These are phyloP conservation scores for Prosopocoilus inquinatus DNA, from an alignment of 2,888 invertebrate species.

Conservation along the genomic window DNA sequence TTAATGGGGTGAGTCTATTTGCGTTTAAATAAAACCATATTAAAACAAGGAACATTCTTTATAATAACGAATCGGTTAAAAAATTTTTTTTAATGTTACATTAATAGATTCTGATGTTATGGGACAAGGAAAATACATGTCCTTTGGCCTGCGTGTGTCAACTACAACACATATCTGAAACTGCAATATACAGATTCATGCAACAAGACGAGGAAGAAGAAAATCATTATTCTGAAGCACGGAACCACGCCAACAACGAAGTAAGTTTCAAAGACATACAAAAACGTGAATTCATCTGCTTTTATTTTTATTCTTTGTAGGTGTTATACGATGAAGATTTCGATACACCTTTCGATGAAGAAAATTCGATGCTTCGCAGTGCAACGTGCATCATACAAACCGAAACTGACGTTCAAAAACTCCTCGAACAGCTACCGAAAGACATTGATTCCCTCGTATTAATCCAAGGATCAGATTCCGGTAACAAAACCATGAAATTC, in stretches of 20 bases:
- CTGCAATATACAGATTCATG: conserved; percentile 57
- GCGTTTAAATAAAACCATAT: background rate
- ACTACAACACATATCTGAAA: conserved; percentile 55
- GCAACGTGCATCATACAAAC: conserved; percentile 57
- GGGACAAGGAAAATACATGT: conserved; percentile 48
- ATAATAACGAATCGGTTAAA: background rate
- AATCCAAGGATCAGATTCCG: conserved; percentile 56
- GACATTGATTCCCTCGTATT: conserved; percentile 58
- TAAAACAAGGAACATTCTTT: too few species aligned
- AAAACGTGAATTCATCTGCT: background rate
- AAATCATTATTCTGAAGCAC: conserved; percentile 28
- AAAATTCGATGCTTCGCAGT: conserved; percentile 52
- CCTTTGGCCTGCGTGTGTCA: conserved; percentile 58
- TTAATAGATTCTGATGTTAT: conserved; percentile 23
- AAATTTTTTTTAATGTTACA: background rate
- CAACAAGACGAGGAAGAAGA: conserved; percentile 40
- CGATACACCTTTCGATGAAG: conserved; percentile 42
- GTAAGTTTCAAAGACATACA: conserved; percentile 32
- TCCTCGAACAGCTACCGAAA: conserved; percentile 51
- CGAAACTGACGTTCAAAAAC: conserved; percentile 46
- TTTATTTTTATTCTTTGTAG: conserved; percentile 38
- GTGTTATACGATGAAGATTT: conserved; percentile 49
- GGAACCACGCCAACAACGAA: conserved; percentile 43
- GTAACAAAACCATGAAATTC: conserved; percentile 51
- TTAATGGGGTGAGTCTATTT: conserved; percentile 5